A percentile compares a stretch with the other conserved stretches of the same genome.
Evolutionary conservation across 2,113 vertebrate species (phyloP).

Genomic region (Lagenorhynchus albirostris): DNA sequence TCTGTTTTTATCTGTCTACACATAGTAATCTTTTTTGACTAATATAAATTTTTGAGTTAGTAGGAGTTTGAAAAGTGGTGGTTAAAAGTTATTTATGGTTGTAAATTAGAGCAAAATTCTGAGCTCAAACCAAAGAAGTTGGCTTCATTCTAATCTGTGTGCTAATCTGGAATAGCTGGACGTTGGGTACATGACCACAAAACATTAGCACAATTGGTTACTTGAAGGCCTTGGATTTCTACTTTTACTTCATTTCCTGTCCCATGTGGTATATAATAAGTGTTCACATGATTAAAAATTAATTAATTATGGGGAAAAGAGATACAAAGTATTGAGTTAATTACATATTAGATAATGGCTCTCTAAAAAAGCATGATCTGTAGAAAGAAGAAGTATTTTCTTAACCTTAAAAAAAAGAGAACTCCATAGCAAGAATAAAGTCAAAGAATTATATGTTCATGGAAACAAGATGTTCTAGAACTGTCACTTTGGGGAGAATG

Average conservation of each 20-base stretch:
- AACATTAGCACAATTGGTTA: background rate
- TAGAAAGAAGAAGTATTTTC: background rate
- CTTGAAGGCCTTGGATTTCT: background rate
- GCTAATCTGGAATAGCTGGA: background rate
- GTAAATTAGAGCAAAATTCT: slow-evolving; percentile 22
- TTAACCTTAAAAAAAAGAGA: slow-evolving; percentile 6
- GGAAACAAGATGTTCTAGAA: background rate
- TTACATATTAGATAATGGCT: slow-evolving; percentile 25
- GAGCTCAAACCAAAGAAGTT: background rate
- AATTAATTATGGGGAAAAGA: slow-evolving; percentile 33
- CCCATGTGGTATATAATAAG: background rate
- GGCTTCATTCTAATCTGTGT: background rate
- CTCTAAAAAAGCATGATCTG: background rate
- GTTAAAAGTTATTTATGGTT: background rate
- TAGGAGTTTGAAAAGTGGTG: background rate
- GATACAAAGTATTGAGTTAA: slow-evolving; percentile 25
- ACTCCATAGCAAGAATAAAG: background rate
- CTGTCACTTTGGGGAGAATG: background rate
- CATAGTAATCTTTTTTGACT: background rate
- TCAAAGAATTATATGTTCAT: background rate
- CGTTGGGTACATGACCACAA: background rate
- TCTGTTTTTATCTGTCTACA: background rate
- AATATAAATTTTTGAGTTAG: background rate
- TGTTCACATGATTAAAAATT: slow-evolving; percentile 56
- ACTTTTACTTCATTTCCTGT: slow-evolving; percentile 37